A percentile compares a stretch with the other conserved stretches of the same genome.
Conservation (phyloP, 2,888 invertebrate species). For the Andrena flavipes region DNA sequence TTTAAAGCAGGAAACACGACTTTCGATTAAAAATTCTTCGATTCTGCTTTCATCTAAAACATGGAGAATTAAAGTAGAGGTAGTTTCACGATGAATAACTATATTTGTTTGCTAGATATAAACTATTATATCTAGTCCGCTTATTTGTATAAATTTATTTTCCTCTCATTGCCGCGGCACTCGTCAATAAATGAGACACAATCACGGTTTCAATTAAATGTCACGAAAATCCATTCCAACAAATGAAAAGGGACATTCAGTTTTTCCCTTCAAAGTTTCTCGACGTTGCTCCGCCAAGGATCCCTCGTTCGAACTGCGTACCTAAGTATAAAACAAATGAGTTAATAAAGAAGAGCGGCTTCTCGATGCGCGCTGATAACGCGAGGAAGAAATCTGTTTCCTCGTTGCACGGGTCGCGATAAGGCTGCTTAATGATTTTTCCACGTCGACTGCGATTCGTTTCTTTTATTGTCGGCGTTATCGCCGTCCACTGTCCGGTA, state of each 20-base stretch:
- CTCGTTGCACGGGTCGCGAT: conserved; percentile 55
- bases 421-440: conserved; percentile 65
- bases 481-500: conserved; percentile 31
- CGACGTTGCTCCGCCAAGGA: not conserved
- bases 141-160: no score
- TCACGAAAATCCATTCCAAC: not conserved
- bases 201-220: not conserved
- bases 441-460: conserved; percentile 44
- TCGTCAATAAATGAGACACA: no score
- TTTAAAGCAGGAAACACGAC: not conserved
- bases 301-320: not conserved
- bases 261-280: not conserved
- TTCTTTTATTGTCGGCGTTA: conserved; percentile 50
- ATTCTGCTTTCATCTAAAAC: no score
- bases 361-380: conserved; percentile 30
- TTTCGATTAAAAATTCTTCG: not conserved
- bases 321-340: conserved; percentile 22
- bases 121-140: no score
- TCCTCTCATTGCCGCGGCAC: no score
- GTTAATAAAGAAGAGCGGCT: conserved; percentile 1
- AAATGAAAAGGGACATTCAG: no score
- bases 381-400: conserved; percentile 42
- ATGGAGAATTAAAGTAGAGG: no score
- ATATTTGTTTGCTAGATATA: no score
- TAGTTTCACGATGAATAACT: no score